Percentiles rank a stretch among this genome's conserved stretches.
Evolutionary conservation across 1,140 invertebrate species (phyloP).

Genomic region (Bombus waltoni): DNA sequence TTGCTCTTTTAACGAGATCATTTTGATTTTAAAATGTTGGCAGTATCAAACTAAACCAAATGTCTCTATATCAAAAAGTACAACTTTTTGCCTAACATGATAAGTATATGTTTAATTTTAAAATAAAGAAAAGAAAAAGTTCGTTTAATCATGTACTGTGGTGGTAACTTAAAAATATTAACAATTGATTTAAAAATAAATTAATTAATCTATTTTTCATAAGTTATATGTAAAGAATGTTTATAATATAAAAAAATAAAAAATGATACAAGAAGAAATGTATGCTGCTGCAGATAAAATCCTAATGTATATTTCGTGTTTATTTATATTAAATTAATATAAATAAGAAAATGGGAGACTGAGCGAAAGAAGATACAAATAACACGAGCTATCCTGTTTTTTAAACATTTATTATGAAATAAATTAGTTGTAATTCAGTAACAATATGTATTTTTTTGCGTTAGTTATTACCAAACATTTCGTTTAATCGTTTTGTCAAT

Average conservation of each 20-base stretch:
- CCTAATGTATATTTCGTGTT: not conserved
- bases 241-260: not conserved
- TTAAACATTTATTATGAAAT: constrained; percentile 27
- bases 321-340: not conserved
- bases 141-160: not conserved
- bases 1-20: not conserved
- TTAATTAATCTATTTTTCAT: not conserved
- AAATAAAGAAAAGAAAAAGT: not conserved
- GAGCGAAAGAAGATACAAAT: not conserved
- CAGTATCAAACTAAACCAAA: not conserved
- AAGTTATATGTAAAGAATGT: not conserved
- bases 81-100: not conserved
- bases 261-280: not conserved
- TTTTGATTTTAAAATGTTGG: not conserved
- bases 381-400: not conserved
- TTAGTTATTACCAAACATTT: constrained; percentile 78
- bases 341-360: not conserved
- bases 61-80: not conserved
- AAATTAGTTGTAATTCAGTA: not conserved
- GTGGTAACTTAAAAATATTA: not conserved
- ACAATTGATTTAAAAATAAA: not conserved
- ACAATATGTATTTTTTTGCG: not conserved
- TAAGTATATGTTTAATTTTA: not conserved
- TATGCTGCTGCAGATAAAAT: not conserved
- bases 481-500: constrained; percentile 88